Evolutionary conservation across 2,797 vertebrate genomes (phyloP), one percentile per base, ranked within the genome.

Genomic region (Siniperca obscura): DNA sequence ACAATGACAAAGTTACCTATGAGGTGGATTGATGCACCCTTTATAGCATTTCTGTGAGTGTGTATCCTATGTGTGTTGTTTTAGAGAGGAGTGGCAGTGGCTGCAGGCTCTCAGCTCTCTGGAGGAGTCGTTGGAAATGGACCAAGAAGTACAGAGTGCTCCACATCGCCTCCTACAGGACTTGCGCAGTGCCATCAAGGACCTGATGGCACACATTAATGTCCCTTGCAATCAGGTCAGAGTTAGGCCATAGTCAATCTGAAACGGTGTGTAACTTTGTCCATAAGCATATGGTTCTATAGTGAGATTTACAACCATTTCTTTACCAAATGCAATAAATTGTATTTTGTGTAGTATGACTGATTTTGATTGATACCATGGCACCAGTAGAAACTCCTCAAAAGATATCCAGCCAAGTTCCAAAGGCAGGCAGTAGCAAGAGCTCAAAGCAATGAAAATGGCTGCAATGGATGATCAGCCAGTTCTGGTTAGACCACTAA

Each of bases 81-180:
- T 46, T 67, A 98, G 97, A 87, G 97, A 98, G 85, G 97, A 98
- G 90, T 98, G 97, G 97, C 96, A 97, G 91, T 97, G 97, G 97
- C 94, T 98, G 72, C 96, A 97, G 91, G 96, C 95, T 3, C 93
- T 97, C 90, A 94, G 85, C 85, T 95, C 89, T 0, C 52, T 96
- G 64, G 96, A 97, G 0, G 96, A 97, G 80, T 88, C 96, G 0
- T 13, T 91, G 70, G 90, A 95, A 82, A 91, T 91, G 36, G 96
- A 96, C 71, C 81, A 85, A 5, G 94, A 96, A 25, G 69, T 93
- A 4, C 96, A 97, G 83, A 94, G 93, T 0, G 89, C 95, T 78
- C 95, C 96, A 62, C 96, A 96, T 81, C 90, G 93, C 82, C 94
- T 98, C 80, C 94, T 97, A 42, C 95, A 96, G 89, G 97, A 98